Evolutionary conservation across 2,113 vertebrate species (phyloP), one percentile per base, ranked within the genome.

Genomic region (Notiomystis cincta): DNA sequence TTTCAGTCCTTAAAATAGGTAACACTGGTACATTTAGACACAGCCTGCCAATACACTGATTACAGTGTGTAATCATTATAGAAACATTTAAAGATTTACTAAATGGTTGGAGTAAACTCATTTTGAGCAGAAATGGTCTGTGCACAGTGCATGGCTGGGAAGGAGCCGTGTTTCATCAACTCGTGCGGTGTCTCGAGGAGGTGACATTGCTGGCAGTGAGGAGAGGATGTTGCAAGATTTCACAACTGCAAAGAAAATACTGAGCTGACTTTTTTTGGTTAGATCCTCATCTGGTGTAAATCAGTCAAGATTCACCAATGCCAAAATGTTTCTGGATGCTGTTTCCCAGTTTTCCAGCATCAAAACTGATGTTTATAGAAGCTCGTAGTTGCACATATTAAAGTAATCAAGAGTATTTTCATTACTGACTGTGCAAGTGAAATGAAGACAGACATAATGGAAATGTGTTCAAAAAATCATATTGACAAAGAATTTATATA

Each of bases 371-470:
- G 50, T 89, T 93, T 50, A 40, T 93, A 61, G 88, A 54, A 80
- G 69, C 67, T 83, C 27, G 15, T n/a, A 38, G 60, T 64, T 87
- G 67, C 87, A 96, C 87, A 95, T 94, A 94, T 84, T 95, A 92
- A 93, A 87, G 78, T 95, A 83, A 94, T 95, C 89, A 93, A 22
- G 67, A 79, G 5, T 30, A 71, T 65, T 96, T 95, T 97, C 93
- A 92, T 95, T 89, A 96, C 87, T 60, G 75, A 83, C n/a, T 48
- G 91, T 93, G 86, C 54, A 64, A 93, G 87, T 91, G 93, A 97
- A 87, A 96, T 83, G 93, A 88, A 92, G 95, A 94, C 96, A 95
- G 90, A 71, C 54, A 30, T 75, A 92, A 92, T 95, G 82, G 86
- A 93, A 97, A 94, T 47, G 80, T 79, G 87, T 78, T 96, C 48